phyloP scores from a whole-genome alignment of 1,140 invertebrate species.

The Nephila pilipes region DNA sequence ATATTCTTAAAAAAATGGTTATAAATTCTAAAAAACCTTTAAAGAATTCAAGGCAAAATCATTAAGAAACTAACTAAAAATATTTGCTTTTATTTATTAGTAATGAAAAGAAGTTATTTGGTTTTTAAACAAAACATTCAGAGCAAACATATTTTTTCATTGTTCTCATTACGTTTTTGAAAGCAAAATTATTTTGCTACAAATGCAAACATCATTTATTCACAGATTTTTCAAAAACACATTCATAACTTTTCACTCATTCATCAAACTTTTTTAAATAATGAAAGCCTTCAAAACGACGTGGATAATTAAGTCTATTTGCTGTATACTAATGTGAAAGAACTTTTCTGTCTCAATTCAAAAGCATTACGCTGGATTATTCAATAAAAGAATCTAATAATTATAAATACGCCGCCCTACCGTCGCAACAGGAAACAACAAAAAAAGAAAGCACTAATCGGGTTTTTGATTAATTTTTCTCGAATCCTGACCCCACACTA shows the following conservation, averaged over 20 bases:
- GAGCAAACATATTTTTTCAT: too few species aligned
- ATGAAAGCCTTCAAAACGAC: not conserved
- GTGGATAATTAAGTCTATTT: not conserved
- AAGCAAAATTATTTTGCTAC: too few species aligned
- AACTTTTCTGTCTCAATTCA: not conserved
- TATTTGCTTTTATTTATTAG: too few species aligned
- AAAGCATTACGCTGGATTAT: not conserved
- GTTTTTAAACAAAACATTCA: too few species aligned
- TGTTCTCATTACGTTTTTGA: too few species aligned
- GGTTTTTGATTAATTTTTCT: slow-evolving; percentile 46
- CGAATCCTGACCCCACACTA: not conserved
- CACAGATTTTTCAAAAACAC: not conserved
- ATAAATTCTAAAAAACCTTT: too few species aligned
- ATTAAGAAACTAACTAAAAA: too few species aligned
- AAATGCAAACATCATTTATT: too few species aligned
- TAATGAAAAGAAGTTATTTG: too few species aligned
- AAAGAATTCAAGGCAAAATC: too few species aligned
- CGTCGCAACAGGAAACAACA: not conserved
- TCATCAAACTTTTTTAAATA: not conserved
- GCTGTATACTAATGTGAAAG: not conserved
- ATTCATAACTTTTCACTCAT: not conserved
- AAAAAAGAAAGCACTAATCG: slow-evolving; percentile 7
- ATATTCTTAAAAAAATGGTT: too few species aligned
- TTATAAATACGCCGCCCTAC: not conserved
- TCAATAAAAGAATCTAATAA: not conserved